Evolutionary conservation across 2,113 vertebrate genomes (phyloP).

Genomic region (Triplophysa siluroides): DNA sequence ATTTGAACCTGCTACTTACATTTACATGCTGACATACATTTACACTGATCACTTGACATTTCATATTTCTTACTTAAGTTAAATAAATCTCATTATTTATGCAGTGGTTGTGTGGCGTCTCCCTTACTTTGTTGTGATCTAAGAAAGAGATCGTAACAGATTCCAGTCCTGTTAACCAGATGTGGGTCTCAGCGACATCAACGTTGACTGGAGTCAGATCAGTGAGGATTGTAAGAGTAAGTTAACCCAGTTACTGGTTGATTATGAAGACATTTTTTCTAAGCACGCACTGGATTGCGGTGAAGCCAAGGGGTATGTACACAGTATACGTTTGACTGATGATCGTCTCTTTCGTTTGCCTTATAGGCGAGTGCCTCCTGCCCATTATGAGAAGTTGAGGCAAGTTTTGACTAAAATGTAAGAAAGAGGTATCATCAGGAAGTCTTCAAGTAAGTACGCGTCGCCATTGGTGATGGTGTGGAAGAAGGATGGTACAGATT

Average conservation of each 20-base stretch:
- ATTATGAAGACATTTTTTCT: constrained; percentile 35
- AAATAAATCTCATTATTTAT: no score
- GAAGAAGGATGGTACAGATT: no score
- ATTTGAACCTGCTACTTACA: no score
- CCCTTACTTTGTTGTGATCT: no score
- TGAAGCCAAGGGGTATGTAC: constrained; percentile 14
- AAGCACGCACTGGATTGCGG: constrained; percentile 40
- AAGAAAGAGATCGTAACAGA: no score
- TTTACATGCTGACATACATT: no score
- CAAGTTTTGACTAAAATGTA: background rate
- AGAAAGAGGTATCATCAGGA: background rate
- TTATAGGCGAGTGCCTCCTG: constrained; percentile 13
- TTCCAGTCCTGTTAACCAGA: no score
- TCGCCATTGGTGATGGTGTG: no score
- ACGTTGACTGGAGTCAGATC: background rate
- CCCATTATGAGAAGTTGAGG: constrained; percentile 11
- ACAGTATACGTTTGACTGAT: constrained; percentile 19
- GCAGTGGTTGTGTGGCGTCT: no score
- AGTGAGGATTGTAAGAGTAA: constrained; percentile 6
- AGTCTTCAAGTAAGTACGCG: no score
- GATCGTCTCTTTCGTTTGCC: constrained; percentile 28
- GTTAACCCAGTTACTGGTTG: constrained; percentile 10
- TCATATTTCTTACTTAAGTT: no score
- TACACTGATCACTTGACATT: no score
- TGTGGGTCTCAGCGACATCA: constrained; percentile 1